Base-by-base conservation (phyloP, 2,797 vertebrate genomes). In the Champsocephalus esox region DNA sequence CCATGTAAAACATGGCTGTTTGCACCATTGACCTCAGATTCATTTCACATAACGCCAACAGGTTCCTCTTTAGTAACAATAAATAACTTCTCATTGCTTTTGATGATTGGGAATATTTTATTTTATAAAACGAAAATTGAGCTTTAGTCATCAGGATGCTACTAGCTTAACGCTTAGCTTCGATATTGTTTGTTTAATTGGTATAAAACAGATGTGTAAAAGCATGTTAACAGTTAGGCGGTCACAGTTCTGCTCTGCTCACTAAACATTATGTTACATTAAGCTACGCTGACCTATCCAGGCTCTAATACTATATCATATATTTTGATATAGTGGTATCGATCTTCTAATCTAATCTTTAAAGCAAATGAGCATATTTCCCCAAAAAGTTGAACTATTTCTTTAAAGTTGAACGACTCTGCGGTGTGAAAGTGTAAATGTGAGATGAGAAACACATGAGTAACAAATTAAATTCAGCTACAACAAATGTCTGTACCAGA, bases 61-160 rank as follows among this genome's bases (percentile, higher is more conserved):
- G 19, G 9, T 61, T 82, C 51, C 55, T 59, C 10, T 5, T 0
- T 24, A 52, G 50, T 34, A 41, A 60, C 45, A 38, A 58, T 55
- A 70, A 79, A 41, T 51, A 56, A 58, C n/a, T 66, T 34, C 13
- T 63, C 17, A 44, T 41, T 24, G 21, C 13, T 55, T 66, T 13
- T 66, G 4, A 61, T 74, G 46, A 10, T 44, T 69, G 0, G 5
- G 9, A 44, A 55, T 32, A 2, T 0, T 13, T 43, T 16, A 21
- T 43, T 51, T 38, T 38, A 7, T 38, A 7, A 6, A 9, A 38
- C 34, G 34, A 38, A 38, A 38, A 38, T 38, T 1, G 7, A 38
- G 8, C 34, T 7, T 8, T 6, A 38, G 34, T 38, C 34, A 38
- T 6, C 7, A 14, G 45, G 45, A 48, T 6, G 14, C 45, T 17